A percentile compares a stretch with the other conserved stretches of the same genome.
Evolutionary conservation across 2,113 vertebrate genomes (phyloP).

Genomic region (Osmerus mordax): DNA sequence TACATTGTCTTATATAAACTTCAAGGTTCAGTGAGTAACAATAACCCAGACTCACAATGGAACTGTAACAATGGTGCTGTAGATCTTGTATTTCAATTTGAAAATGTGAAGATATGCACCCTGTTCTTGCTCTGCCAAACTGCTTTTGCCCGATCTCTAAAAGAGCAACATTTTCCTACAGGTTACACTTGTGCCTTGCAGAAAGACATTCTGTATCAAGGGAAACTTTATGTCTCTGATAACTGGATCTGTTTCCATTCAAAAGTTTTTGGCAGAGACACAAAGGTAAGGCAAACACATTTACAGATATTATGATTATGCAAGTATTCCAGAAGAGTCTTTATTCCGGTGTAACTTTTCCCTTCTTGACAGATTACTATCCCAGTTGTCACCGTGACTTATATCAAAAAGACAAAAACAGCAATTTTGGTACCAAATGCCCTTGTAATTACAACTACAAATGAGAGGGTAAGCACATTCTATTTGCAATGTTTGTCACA

Average conservation of each 20-base stretch:
- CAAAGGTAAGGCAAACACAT: constrained; percentile 74
- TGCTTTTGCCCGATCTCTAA: background rate
- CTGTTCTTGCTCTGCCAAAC: background rate
- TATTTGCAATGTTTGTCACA: background rate
- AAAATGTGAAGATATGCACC: background rate
- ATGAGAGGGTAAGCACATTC: constrained; percentile 75
- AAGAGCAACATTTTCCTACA: constrained; percentile 49
- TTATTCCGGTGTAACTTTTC: background rate
- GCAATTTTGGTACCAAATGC: constrained; percentile 91
- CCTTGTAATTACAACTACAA: constrained; percentile 79
- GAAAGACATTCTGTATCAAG: constrained; percentile 94
- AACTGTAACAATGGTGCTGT: background rate
- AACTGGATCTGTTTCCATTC: constrained; percentile 99
- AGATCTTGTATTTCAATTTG: background rate
- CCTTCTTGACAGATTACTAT: constrained; percentile 80
- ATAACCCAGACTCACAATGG: background rate
- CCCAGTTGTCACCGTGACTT: constrained; percentile 81
- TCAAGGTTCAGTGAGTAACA: background rate
- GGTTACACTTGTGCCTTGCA: constrained; percentile 96
- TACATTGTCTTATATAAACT: background rate
- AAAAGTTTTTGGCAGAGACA: constrained; percentile 95
- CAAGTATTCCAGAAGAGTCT: background rate
- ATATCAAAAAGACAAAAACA: constrained; percentile 93
- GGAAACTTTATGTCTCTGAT: constrained; percentile 89
- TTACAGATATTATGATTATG: background rate